These are phyloP conservation scores for Boleophthalmus pectinirostris DNA, from an alignment of 2,113 vertebrate species.

Conservation along the genomic window DNA sequence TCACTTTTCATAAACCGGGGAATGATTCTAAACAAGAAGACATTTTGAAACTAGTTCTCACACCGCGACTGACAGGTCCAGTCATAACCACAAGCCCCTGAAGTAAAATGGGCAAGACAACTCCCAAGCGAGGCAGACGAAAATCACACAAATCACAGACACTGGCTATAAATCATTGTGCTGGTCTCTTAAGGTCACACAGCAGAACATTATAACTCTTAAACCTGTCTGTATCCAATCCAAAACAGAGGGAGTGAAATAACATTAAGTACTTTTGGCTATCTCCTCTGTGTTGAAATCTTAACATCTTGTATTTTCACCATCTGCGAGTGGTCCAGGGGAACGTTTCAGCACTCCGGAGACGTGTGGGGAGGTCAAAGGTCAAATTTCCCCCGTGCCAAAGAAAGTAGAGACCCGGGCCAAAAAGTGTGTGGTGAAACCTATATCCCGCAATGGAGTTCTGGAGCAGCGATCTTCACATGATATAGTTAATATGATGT, in stretches of 20 bases:
- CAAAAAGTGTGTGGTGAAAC: constrained; percentile 42
- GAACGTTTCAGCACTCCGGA: constrained; percentile 29
- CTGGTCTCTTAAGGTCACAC: constrained; percentile 50
- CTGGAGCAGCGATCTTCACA: constrained; percentile 26
- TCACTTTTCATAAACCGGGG: neutral
- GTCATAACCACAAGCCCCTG: constrained; percentile 35
- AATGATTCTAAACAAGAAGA: neutral
- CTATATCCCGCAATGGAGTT: constrained; percentile 16
- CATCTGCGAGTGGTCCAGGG: constrained; percentile 28
- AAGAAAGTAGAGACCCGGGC: constrained; percentile 54
- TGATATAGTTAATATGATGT: constrained; percentile 22
- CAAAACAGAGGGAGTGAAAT: constrained; percentile 39
- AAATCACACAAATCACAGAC: constrained; percentile 38
- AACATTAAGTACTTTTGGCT: constrained; percentile 56
- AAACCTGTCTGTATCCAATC: constrained; percentile 52
- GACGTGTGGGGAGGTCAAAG: constrained; percentile 40
- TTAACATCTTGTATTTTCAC: constrained; percentile 30
- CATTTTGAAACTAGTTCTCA: neutral
- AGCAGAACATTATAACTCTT: constrained; percentile 54
- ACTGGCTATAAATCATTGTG: constrained; percentile 48
- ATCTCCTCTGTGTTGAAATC: constrained; percentile 37
- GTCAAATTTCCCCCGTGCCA: constrained; percentile 50
- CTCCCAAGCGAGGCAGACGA: constrained; percentile 24
- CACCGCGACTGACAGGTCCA: constrained; percentile 31
- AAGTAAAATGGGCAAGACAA: constrained; percentile 13